Evolutionary conservation across 2,888 invertebrate genomes (phyloP), one percentile per base, ranked within the genome.

Genomic region (Balanococcus diminutus): DNA sequence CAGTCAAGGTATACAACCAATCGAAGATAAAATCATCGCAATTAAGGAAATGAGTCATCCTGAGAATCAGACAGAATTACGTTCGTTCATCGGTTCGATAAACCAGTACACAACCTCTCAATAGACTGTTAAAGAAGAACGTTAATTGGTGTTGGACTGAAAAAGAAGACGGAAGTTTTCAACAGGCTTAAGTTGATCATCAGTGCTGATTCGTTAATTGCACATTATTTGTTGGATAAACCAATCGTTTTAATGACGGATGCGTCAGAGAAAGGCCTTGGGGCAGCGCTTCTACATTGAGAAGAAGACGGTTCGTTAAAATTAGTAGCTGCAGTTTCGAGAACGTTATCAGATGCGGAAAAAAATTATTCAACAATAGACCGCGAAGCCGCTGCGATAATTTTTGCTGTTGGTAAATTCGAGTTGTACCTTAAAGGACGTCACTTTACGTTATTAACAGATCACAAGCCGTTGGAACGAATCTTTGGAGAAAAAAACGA

Each of bases 401-500:
- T 88, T 36, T 89, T 88, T 84, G 88, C 88, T 8, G 88, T 89
- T 14, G 87, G 87, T 82, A 85, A 86, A 9, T 88, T 88, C 31
- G 86, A 87, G 22, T 87, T 87, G 31, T 89, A 88, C 75, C 9
- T 89, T 0, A 87, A 85, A 81, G 88, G 88, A 0, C 81, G 87
- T 16, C n/a, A 85, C 9, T 88, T 89, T 82, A 88, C 86, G 0
- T 86, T 90, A 3, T 22, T 89, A 9, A 90, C 90, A 0, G 90
- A 90, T 87, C 89, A 90, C 86, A 88, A 90, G 86, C 90, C 91
- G 1, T 87, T 91, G 4, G 87, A 88, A 6, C 87, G 88, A 5
- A 89, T 91, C 42, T 89, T 90, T 79, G 31, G 75, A 31, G 75
- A 75, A 61, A 75, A 83, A n/a, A 51, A 79, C 39, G 11, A n/a